Base-by-base conservation (phyloP, 2,113 vertebrate species). In the Lepus timidus region DNA sequence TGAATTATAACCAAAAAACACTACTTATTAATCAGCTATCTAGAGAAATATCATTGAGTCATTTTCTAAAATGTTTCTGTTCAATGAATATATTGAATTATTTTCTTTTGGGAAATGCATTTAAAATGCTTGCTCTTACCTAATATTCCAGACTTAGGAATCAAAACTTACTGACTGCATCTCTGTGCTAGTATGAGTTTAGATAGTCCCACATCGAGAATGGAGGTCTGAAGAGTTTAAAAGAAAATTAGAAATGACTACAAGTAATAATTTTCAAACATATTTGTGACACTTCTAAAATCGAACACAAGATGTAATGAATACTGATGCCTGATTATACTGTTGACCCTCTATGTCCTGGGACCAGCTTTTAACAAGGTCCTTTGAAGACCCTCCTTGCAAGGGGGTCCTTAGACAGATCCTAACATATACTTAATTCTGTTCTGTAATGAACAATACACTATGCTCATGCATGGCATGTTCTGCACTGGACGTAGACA, bases 141-240 rank as follows among this genome's bases (percentile, higher is more conserved):
- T 96, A 95, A 96, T 93, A 96, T 85, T 96, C 82, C 81, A 95
- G 91, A 95, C 25, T 92, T 96, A 96, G 90, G 82, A 96, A 96
- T 95, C 82, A 96, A 96, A 97, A 96, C 94, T 93, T 95, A 97
- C 89, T 97, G 95, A 97, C 70, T 95, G 91, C 74, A 96, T 94
- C 83, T 95, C 90, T 96, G 95, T 95, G 91, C 93, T 93, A 95
- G 76, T 87, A 95, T 95, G 84, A 64, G 84, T 95, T 96, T 97
- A 97, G 92, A 96, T 76, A 95, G 88, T 95, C 80, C 80, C 81
- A 96, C 92, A 95, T 88, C 19, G 11, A 97, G 82, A 95, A 97
- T 95, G 88, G 82, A 95, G 33, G 91, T 95, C 88, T 97, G 82
- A 95, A 96, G 92, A 95, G 94, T 95, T 97, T 97, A 95, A 95